Conservation (phyloP, 2,888 invertebrate species). For the Pristionchus maxplancki region DNA sequence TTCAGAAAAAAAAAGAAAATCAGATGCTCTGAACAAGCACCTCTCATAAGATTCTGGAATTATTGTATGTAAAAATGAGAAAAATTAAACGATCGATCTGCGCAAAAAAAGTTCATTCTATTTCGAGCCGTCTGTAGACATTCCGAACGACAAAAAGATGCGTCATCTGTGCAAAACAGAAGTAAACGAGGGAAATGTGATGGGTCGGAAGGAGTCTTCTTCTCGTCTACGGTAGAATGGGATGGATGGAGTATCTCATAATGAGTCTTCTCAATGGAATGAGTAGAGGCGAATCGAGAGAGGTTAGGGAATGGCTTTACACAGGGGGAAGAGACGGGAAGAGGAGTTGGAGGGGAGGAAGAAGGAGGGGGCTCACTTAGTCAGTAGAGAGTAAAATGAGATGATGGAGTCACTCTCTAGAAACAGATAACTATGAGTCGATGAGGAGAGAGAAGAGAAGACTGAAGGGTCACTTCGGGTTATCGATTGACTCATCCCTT, state of each 20-base stretch:
- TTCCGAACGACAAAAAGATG: not conserved
- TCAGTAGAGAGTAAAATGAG: conserved; percentile 38
- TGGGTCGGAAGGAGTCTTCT: not conserved
- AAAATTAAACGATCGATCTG: not conserved
- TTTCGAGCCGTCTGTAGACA: not conserved
- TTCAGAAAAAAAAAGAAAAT: too few relatives aligned
- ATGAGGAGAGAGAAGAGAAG: not conserved
- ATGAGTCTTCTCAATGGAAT: conserved; percentile 30
- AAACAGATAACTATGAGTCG: conserved; percentile 19
- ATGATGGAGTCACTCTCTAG: conserved; percentile 7
- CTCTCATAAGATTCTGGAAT: too few relatives aligned
- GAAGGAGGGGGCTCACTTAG: not conserved
- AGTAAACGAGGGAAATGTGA: not conserved
- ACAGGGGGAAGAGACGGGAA: not conserved
- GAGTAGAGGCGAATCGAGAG: conserved; percentile 32
- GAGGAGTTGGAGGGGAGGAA: not conserved
- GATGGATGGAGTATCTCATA: conserved; percentile 36
- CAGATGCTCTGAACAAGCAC: not conserved
- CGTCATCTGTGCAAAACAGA: not conserved
- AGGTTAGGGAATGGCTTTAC: conserved; percentile 31
- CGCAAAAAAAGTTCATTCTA: not conserved
- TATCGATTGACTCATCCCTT: conserved; percentile 18
- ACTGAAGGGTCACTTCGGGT: conserved; percentile 2
- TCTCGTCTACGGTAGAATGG: conserved; percentile 26
- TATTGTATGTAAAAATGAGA: too few relatives aligned